phyloP scores from a whole-genome alignment of 2,888 invertebrate species.

The Lasioglossum pauxillum region DNA sequence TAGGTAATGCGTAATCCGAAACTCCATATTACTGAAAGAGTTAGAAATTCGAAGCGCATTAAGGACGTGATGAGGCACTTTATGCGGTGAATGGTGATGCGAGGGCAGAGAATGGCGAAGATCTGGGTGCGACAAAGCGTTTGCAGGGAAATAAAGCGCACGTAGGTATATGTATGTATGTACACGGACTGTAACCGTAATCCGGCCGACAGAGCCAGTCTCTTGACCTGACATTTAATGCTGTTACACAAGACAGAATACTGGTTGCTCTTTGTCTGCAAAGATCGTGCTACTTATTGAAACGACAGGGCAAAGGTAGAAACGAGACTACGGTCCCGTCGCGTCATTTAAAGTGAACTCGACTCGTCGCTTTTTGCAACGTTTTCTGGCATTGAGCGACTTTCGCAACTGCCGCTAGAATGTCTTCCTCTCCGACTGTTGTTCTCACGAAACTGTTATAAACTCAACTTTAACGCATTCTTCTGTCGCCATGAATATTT shows the following conservation, averaged over 20 bases:
- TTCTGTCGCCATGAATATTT: too few relatives aligned
- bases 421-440: background rate
- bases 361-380: background rate
- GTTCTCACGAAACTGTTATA: background rate
- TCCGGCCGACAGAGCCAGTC: slow-evolving; percentile 70
- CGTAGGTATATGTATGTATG: background rate
- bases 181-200: slow-evolving; percentile 45
- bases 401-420: background rate
- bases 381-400: background rate
- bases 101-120: slow-evolving; percentile 36
- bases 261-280: slow-evolving; percentile 70
- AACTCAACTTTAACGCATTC: background rate
- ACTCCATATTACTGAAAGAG: background rate
- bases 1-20: background rate
- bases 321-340: slow-evolving; percentile 20
- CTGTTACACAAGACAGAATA: slow-evolving; percentile 69
- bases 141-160: slow-evolving; percentile 41
- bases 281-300: slow-evolving; percentile 65
- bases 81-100: background rate
- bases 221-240: slow-evolving; percentile 76
- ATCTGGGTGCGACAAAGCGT: slow-evolving; percentile 50
- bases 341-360: background rate
- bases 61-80: background rate
- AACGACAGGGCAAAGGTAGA: slow-evolving; percentile 44
- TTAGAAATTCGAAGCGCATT: background rate